These are phyloP conservation scores for Varanus komodoensis DNA, from an alignment of 2,113 vertebrate species.

Conservation along the genomic window DNA sequence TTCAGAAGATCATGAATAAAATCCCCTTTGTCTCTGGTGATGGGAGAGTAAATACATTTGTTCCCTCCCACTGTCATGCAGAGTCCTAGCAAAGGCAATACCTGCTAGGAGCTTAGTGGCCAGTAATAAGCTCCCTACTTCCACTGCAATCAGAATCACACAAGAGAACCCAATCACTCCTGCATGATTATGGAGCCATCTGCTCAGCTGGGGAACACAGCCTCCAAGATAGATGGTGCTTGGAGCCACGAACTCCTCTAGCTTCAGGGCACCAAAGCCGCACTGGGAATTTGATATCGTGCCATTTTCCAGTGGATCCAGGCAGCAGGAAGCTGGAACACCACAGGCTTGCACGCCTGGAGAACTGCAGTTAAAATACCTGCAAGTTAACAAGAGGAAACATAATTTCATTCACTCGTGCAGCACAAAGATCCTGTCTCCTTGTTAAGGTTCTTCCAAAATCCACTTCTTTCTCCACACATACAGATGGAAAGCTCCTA, in stretches of 20 bases:
- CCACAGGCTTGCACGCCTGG: constrained; percentile 86
- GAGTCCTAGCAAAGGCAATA: not conserved
- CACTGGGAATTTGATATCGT: constrained; percentile 86
- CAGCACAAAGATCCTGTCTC: not conserved
- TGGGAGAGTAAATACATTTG: not conserved
- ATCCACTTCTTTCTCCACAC: not conserved
- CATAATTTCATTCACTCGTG: not conserved
- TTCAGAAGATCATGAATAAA: not conserved
- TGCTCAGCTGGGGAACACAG: constrained; percentile 76
- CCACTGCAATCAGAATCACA: constrained; percentile 64
- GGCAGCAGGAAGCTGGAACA: constrained; percentile 90
- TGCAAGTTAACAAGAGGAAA: constrained; percentile 32
- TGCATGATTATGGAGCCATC: constrained; percentile 79
- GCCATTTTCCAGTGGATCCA: constrained; percentile 81
- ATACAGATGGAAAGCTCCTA: not conserved
- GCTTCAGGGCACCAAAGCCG: constrained; percentile 76
- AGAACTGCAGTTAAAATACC: constrained; percentile 94
- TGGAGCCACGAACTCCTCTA: constrained; percentile 75
- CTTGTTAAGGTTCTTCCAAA: not conserved
- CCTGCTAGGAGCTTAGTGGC: constrained; percentile 75
- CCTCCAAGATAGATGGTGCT: constrained; percentile 81
- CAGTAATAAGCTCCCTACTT: constrained; percentile 79
- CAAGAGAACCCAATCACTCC: constrained; percentile 33
- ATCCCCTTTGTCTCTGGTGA: not conserved
- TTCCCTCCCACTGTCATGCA: not conserved